Conservation (phyloP, 2,797 vertebrate genomes). For the Gymnoscopelus microlampas region DNA sequence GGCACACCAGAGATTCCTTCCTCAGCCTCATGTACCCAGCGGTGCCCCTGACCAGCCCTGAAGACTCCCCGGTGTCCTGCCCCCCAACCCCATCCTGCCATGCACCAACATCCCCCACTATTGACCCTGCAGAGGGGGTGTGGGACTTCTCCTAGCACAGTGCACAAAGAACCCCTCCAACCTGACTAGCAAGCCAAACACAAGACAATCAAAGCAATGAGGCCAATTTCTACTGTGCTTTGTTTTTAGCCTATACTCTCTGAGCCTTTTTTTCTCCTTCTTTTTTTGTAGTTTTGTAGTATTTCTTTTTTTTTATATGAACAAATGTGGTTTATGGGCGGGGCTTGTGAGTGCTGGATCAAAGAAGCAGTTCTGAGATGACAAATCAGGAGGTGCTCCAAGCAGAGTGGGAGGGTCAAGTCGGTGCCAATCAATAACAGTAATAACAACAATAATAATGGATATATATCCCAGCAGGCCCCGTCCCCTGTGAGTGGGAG, state of each 20-base stretch:
- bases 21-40: slow-evolving; percentile 91
- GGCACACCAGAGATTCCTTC: slow-evolving; percentile 88
- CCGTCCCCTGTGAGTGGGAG: not conserved
- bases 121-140: slow-evolving; percentile 56
- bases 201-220: slow-evolving; percentile 71
- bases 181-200: slow-evolving; percentile 57
- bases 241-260: slow-evolving; percentile 55
- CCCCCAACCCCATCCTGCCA: slow-evolving; percentile 66
- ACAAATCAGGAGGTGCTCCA: slow-evolving; percentile 12
- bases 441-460: not conserved
- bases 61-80: slow-evolving; percentile 70
- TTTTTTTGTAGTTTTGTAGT: slow-evolving; percentile 47
- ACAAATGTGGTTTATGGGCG: slow-evolving; percentile 6
- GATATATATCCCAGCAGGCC: not conserved
- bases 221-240: slow-evolving; percentile 73
- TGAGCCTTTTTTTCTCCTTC: slow-evolving; percentile 63
- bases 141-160: slow-evolving; percentile 82
- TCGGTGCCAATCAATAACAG: slow-evolving; percentile 1
- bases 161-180: not conserved
- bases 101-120: slow-evolving; percentile 29
- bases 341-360: slow-evolving; percentile 61
- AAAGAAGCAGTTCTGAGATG: slow-evolving; percentile 52
- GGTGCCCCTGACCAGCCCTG: slow-evolving; percentile 79
- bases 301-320: slow-evolving; percentile 24
- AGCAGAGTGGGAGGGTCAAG: not conserved